These are phyloP conservation scores for Rotaria sp. DNA, from an alignment of 2,888 invertebrate species.

Conservation along the genomic window DNA sequence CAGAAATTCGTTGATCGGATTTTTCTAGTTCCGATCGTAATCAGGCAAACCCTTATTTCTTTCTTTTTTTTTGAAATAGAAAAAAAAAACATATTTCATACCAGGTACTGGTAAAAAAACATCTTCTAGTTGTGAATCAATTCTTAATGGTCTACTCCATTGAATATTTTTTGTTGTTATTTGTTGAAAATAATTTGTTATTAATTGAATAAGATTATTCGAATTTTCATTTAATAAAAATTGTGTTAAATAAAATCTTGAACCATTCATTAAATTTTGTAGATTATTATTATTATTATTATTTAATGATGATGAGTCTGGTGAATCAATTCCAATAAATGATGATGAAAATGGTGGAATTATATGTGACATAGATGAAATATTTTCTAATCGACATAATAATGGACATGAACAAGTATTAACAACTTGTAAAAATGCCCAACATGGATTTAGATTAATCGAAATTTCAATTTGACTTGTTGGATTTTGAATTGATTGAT, in stretches of 20 bases:
- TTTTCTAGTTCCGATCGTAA: too few relatives aligned
- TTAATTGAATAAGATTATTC: neutral
- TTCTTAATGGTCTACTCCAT: neutral
- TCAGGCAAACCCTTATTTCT: too few relatives aligned
- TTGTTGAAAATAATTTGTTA: slow-evolving; percentile 1
- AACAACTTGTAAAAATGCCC: neutral
- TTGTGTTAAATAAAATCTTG: neutral
- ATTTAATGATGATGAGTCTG: neutral
- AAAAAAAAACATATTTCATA: neutral
- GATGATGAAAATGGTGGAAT: neutral
- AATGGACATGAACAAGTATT: slow-evolving; percentile 1
- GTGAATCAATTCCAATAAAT: neutral
- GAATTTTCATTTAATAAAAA: neutral
- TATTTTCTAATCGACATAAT: neutral
- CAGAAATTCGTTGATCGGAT: too few relatives aligned
- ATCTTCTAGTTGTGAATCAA: neutral
- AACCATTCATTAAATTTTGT: slow-evolving; percentile 13
- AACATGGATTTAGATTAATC: neutral
- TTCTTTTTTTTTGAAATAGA: too few relatives aligned
- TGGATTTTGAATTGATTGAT: neutral
- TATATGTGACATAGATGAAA: neutral
- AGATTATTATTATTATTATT: neutral
- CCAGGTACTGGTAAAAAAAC: slow-evolving; percentile 2
- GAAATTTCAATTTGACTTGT: neutral
- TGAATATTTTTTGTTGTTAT: neutral